These are phyloP conservation scores for Scylla paramamosain DNA, from an alignment of 1,140 invertebrate species.

Conservation along the genomic window DNA sequence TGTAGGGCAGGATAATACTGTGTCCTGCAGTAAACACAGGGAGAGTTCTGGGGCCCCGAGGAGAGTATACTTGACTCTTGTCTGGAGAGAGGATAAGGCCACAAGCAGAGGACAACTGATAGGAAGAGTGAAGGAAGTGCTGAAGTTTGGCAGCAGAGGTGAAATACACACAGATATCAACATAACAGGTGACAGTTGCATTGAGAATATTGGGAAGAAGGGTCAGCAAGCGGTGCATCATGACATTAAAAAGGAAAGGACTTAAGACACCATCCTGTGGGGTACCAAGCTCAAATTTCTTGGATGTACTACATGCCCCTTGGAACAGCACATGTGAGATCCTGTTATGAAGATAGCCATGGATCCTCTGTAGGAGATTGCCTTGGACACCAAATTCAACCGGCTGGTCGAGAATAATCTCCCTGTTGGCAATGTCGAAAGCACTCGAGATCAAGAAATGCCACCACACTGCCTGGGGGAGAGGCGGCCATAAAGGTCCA, in stretches of 20 bases:
- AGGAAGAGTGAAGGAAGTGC: neutral
- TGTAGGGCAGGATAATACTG: constrained; percentile 28
- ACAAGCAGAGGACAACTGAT: neutral
- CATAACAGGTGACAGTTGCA: constrained; percentile 13
- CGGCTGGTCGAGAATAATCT: constrained; percentile 28
- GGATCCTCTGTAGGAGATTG: neutral
- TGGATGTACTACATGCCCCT: neutral
- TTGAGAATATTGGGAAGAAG: neutral
- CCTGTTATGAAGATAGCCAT: constrained; percentile 1
- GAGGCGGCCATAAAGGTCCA: constrained; percentile 46
- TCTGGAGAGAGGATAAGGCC: neutral
- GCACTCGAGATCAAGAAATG: constrained; percentile 16
- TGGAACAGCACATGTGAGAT: neutral
- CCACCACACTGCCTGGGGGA: constrained; percentile 38
- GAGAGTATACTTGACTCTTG: neutral
- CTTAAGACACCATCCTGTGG: constrained; percentile 6
- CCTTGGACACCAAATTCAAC: constrained; percentile 40
- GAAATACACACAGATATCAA: neutral
- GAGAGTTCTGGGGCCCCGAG: too few relatives aligned
- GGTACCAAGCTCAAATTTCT: neutral
- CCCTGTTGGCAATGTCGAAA: neutral
- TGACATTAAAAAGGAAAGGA: constrained; percentile 26
- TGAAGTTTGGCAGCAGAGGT: neutral
- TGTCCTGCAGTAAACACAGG: neutral
- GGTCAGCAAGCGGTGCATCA: constrained; percentile 11